A percentile compares a stretch with the other conserved stretches of the same genome.
Conservation (phyloP, 2,888 invertebrate species). For the Drosophila limbata region DNA sequence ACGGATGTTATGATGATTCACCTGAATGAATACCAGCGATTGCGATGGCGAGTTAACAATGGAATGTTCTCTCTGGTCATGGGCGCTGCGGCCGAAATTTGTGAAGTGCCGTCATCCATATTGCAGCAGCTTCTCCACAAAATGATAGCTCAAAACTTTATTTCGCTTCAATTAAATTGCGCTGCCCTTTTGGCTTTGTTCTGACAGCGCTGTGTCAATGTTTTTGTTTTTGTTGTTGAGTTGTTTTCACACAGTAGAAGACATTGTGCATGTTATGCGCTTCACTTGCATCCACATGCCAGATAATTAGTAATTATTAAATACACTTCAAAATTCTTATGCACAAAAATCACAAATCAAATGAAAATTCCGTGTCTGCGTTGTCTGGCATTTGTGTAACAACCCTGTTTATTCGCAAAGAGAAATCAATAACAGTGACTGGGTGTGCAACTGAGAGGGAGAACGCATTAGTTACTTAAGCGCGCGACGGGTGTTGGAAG, state of each 20-base stretch:
- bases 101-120: conserved; percentile 85
- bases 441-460: conserved; percentile 12
- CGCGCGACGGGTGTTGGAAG: conserved; percentile 18
- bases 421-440: conserved; percentile 64
- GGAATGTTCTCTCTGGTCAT: conserved; percentile 89
- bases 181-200: conserved; percentile 45
- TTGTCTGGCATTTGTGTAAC: conserved; percentile 54
- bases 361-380: conserved; percentile 67
- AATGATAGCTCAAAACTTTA: conserved; percentile 14
- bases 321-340: conserved; percentile 61
- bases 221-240: conserved; percentile 34
- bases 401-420: conserved; percentile 52
- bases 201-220: conserved; percentile 45
- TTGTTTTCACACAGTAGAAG: conserved; percentile 44
- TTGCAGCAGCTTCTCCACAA: conserved; percentile 11
- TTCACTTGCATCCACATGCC: conserved; percentile 30
- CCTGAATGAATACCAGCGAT: conserved; percentile 88
- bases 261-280: conserved; percentile 54
- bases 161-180: conserved; percentile 22
- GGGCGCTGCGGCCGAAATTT: conserved; percentile 86
- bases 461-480: conserved; percentile 1
- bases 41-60: conserved; percentile 88
- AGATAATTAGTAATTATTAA: conserved; percentile 23
- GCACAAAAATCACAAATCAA: conserved; percentile 55
- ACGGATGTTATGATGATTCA: conserved; percentile 83